These are phyloP conservation scores for Otus sunia DNA, from an alignment of 2,113 vertebrate species.

Conservation along the genomic window DNA sequence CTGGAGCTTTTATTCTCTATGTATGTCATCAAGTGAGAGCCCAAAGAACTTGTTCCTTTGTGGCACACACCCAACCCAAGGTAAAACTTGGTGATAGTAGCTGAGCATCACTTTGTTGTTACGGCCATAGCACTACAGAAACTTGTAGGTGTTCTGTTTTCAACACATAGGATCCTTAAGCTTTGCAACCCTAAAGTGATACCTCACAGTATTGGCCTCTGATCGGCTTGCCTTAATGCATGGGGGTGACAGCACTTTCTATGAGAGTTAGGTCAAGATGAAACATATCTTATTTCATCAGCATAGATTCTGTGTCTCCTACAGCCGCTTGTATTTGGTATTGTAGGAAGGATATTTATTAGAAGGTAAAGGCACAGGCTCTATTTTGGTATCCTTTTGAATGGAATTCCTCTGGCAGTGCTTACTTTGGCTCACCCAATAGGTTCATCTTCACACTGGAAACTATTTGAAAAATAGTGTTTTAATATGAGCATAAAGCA, in stretches of 20 bases:
- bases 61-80: neutral
- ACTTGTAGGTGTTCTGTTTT: neutral
- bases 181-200: neutral
- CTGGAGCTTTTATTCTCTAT: neutral
- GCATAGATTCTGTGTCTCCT: neutral
- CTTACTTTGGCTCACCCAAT: neutral
- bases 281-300: neutral
- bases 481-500: neutral
- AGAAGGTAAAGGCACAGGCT: neutral
- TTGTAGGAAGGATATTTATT: neutral
- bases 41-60: neutral
- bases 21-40: neutral
- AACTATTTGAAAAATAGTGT: neutral
- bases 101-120: neutral
- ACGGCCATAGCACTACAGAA: neutral
- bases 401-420: neutral
- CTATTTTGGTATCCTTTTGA: neutral
- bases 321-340: neutral
- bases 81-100: neutral
- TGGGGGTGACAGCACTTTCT: neutral
- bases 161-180: neutral
- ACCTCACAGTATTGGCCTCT: neutral
- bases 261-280: neutral
- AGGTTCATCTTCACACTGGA: neutral
- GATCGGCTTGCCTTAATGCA: neutral